These are phyloP conservation scores for Balaeniceps rex DNA, from an alignment of 2,113 vertebrate species.

Conservation along the genomic window DNA sequence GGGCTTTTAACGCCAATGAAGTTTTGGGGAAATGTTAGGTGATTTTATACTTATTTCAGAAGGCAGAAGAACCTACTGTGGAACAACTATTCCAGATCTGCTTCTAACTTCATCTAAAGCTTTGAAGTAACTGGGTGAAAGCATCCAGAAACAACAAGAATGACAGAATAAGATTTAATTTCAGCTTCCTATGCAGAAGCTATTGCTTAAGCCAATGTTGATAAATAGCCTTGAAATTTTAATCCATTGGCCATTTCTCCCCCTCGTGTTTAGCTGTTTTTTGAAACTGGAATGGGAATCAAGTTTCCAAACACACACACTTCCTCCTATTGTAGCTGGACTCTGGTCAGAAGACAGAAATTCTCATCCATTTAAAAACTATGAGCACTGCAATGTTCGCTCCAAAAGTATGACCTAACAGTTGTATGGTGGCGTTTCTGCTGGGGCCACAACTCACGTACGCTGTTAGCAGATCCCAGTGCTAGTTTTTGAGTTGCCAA, in stretches of 20 bases:
- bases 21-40: not conserved
- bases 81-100: not conserved
- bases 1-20: not conserved
- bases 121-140: not conserved
- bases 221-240: not conserved
- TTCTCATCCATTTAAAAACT: not conserved
- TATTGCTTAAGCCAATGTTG: not conserved
- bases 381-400: not conserved
- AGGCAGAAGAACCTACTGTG: not conserved
- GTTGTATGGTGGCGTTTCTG: not conserved
- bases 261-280: not conserved
- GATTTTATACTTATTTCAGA: not conserved
- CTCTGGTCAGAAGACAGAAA: not conserved
- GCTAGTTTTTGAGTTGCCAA: not conserved
- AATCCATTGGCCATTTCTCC: not conserved
- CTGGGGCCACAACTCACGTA: not conserved
- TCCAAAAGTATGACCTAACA: not conserved
- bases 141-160: not conserved
- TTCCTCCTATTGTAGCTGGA: not conserved
- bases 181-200: not conserved
- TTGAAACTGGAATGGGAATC: not conserved
- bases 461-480: not conserved
- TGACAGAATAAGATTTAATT: not conserved
- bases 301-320: not conserved
- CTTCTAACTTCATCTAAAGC: not conserved